Conservation (phyloP, 2,888 invertebrate genomes). For the Ophion slaviceki region DNA sequence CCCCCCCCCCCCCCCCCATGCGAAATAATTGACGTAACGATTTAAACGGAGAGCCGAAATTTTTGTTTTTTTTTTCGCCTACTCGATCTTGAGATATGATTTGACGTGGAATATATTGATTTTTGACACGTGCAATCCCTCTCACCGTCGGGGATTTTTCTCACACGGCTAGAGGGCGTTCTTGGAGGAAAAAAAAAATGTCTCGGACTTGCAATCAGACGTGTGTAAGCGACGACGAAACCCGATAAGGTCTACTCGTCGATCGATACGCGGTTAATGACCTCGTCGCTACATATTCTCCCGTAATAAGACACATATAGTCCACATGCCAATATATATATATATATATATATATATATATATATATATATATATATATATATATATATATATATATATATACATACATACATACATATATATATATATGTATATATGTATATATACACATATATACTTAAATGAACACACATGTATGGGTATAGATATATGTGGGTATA, state of each 20-base stretch:
- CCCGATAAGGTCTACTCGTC: conserved; percentile 59
- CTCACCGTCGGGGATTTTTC: not conserved
- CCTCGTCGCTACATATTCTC: conserved; percentile 46
- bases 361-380: conserved; percentile 6
- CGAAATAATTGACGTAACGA: too few species aligned
- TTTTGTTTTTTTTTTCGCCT: not conserved
- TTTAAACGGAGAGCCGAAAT: too few species aligned
- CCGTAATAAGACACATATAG: conserved; percentile 4
- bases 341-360: not conserved
- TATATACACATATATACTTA: not conserved
- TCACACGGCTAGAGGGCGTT: not conserved
- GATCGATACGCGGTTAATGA: conserved; percentile 64
- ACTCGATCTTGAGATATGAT: not conserved
- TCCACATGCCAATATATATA: not conserved
- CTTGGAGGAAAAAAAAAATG: conserved; percentile 38
- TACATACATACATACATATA: not conserved
- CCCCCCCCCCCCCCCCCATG: not conserved
- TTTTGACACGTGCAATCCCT: not conserved
- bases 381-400: not conserved
- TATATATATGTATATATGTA: conserved; percentile 5
- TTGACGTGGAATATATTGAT: not conserved
- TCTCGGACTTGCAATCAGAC: conserved; percentile 64
- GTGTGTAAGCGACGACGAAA: conserved; percentile 61
- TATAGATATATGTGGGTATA: not conserved
- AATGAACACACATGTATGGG: not conserved